Base-by-base conservation (phyloP, 1,140 invertebrate genomes). In the Lordiphosa stackelbergi region DNA sequence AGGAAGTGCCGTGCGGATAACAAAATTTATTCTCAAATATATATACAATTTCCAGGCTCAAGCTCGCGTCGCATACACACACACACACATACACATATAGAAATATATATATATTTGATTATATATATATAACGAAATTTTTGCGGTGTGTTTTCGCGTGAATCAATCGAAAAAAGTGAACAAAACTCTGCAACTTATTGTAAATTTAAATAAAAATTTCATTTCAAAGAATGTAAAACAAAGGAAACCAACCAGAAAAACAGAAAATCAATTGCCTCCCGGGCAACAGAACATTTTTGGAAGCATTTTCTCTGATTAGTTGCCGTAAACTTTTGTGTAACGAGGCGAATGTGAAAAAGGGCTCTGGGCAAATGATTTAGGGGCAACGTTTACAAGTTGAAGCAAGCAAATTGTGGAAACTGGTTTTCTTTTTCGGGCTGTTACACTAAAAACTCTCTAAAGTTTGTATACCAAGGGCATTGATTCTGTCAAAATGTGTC, bases 1-100 rank as follows among this genome's bases (percentile, higher is more conserved):
- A 71, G 75, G 72, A 83, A 83, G 75, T 81, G 77, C 71, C 77
- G 75, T 81, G 72, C 77, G 75, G 75, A 81, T 52, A 46, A 52
- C 22, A 31, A 54, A 48, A 24, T 24, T 38, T 35, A 46, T 46
- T 37, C 53, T 47, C 36, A 48, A 49, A 54, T 22, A 46, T 19
- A 12, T 36, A 6, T 16, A 49, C 11, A 54, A 36, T 45, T 9
- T 53, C 55, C 63, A 64, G 63, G 54, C 55, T 34, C 40, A 70
- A 47, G 54, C 62, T 59, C 59, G 73, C 55, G 53, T 57, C 57
- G 58, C 57, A 53, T 57, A 45, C 61, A 53, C 46, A 62, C 34
- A 45, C 24, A 60, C 34, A 22, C 28, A 56, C 28, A 47, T 16
- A 57, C 38, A 13, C 10, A 11, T 8, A 19, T 37, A 62, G 35